These are phyloP conservation scores for Heloderma charlesbogerti DNA, from an alignment of 2,113 vertebrate species.

Conservation along the genomic window DNA sequence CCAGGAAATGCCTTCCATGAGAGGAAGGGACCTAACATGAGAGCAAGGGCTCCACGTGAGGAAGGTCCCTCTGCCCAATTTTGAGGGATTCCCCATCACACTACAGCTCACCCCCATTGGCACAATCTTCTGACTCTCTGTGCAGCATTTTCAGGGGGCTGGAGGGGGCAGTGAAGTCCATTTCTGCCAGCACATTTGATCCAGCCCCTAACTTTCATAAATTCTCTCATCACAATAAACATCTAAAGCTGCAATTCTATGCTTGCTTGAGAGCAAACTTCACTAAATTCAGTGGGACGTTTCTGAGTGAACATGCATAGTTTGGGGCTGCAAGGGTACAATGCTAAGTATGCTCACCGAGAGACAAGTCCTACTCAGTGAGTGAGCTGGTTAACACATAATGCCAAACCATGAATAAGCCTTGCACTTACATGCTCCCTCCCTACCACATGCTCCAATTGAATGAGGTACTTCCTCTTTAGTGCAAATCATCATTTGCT, in stretches of 20 bases:
- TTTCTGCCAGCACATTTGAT: no score
- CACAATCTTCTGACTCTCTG: no score
- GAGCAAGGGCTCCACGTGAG: no score
- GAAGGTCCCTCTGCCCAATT: no score
- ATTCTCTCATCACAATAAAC: neutral
- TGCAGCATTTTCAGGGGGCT: no score
- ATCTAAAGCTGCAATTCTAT: neutral
- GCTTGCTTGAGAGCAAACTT: neutral
- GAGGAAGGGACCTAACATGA: no score
- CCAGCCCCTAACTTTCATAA: neutral
- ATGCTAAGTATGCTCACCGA: neutral
- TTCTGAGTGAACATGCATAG: neutral
- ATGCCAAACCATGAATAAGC: neutral
- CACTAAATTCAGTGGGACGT: neutral
- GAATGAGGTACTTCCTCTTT: neutral
- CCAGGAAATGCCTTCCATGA: no score
- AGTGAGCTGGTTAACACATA: neutral
- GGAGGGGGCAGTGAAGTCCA: no score
- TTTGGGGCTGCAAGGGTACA: neutral
- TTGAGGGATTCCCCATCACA: no score
- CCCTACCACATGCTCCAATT: neutral
- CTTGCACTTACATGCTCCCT: neutral
- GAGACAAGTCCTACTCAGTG: neutral
- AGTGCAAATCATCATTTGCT: neutral
- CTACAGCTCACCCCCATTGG: no score